These are phyloP conservation scores for Corythaixoides concolor DNA, from an alignment of 2,113 vertebrate genomes.

Conservation along the genomic window DNA sequence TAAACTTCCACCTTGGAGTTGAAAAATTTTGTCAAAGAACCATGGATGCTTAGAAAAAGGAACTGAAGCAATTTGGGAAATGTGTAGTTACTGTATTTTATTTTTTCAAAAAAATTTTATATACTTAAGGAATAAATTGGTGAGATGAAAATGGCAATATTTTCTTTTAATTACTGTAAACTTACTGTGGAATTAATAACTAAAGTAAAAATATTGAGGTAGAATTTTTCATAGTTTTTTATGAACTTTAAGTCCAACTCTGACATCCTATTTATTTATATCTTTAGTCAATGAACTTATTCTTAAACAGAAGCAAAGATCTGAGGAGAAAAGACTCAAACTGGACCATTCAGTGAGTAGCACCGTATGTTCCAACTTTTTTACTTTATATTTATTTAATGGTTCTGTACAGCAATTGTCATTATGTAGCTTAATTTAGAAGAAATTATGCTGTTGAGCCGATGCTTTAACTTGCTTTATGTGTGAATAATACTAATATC, in stretches of 20 bases:
- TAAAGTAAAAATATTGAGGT: not conserved
- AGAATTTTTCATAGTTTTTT: not conserved
- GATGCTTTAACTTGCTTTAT: not conserved
- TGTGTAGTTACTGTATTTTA: not conserved
- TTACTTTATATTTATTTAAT: conserved; percentile 63
- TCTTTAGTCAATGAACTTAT: conserved; percentile 95
- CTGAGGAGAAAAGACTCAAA: conserved; percentile 95
- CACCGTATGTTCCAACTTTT: conserved; percentile 82
- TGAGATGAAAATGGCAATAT: not conserved
- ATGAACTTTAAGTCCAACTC: not conserved
- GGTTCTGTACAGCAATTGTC: not conserved
- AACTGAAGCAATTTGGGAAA: not conserved
- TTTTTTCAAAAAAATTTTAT: not conserved
- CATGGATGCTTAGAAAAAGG: not conserved
- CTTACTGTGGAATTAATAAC: not conserved
- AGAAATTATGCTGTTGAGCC: not conserved
- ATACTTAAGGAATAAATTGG: not conserved
- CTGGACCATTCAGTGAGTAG: conserved; percentile 98
- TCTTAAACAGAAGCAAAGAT: conserved; percentile 98
- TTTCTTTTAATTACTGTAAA: not conserved
- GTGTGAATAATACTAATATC: not conserved
- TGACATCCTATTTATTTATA: not conserved
- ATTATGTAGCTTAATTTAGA: not conserved
- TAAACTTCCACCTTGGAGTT: not conserved
- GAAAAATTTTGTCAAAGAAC: not conserved